Percentiles rank a stretch among this genome's conserved stretches.
Conservation (phyloP, 1,140 invertebrate genomes). For the Eueides isabella region DNA sequence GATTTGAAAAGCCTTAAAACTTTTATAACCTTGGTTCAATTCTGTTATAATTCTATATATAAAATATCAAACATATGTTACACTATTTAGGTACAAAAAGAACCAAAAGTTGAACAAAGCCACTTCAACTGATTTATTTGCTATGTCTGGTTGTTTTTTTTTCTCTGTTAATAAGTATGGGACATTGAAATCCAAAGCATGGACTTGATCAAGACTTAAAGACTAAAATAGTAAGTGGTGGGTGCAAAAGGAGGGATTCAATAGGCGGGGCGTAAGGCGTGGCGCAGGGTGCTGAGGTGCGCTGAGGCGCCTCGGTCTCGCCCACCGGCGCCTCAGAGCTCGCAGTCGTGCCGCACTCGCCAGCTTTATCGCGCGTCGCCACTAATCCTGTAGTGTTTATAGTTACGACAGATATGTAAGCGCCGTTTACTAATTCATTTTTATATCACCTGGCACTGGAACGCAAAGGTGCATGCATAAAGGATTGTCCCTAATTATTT, state of each 20-base stretch:
- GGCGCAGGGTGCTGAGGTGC: constrained; percentile 76
- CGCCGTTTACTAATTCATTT: constrained; percentile 31
- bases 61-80: neutral
- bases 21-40: neutral
- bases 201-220: neutral
- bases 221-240: constrained; percentile 46
- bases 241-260: constrained; percentile 60
- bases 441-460: constrained; percentile 49
- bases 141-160: neutral
- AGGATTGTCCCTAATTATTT: constrained; percentile 56
- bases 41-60: neutral
- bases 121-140: neutral
- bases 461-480: constrained; percentile 61
- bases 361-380: constrained; percentile 56
- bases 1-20: neutral
- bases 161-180: neutral
- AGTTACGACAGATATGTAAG: constrained; percentile 23
- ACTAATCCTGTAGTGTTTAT: constrained; percentile 21
- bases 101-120: neutral
- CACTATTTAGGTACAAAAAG: neutral
- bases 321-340: constrained; percentile 50
- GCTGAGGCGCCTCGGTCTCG: constrained; percentile 53
- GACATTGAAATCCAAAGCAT: neutral
- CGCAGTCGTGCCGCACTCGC: constrained; percentile 62
- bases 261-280: constrained; percentile 70